Base-by-base conservation (phyloP, 2,888 invertebrate genomes). In the Scrobipalpa costella region DNA sequence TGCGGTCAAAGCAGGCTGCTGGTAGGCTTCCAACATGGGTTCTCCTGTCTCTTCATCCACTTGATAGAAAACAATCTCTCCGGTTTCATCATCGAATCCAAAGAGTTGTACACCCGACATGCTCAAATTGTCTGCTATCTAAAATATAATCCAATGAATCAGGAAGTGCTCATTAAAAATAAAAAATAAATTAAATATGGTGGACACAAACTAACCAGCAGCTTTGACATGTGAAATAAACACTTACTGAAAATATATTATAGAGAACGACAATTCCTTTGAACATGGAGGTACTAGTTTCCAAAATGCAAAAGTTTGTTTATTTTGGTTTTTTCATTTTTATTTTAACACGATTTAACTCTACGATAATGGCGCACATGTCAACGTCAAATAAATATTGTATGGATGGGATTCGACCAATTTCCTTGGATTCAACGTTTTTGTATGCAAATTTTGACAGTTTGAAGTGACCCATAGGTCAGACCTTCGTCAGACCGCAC, bases 21-120 rank as follows among this genome's bases (percentile, higher is more conserved):
- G 38, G 66, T 70, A 68, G 62, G 70, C 65, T 62, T 72, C 67
- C 33, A 79, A 66, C 38, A 77, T 76, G 0, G 85, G 83, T 74
- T 93, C 93, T 0, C 93, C 93, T 0, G 93, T 93, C 80, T 93
- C 93, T 0, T 81, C 79, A 67, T 93, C 91, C 0, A 90, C 79
- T 61, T 76, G 71, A 65, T 85, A 86, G 0, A 84, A 81, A 2
- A 88, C 75, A 1, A 85, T 79, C 81, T 93, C 93, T 0, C 93
- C 93, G 0, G 93, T 93, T 76, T 93, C 93, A 15, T 86, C 84
- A 69, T 93, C 92, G 66, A 80, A 83, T 66, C 77, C 79, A 68
- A 85, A 83, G 65, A 74, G 75, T 60, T 74, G 73, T 17, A 77
- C 34, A 34, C 50, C 11, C 50, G 13, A 21, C 50, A 52, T 52